Percentiles rank a stretch among this genome's conserved stretches.
Conservation (phyloP, 2,113 vertebrate species). For the cattle (Bos taurus) region ARS-UCD2.0 NC_037352.1:35668501-35669000, state of each 20-base stretch:
- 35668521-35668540: background rate
- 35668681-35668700: background rate
- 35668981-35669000: background rate
- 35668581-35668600: background rate
- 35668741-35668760: background rate
- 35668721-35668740: background rate
- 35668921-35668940: background rate
- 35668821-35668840: background rate
- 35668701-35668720: background rate
- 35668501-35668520: background rate
- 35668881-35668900: background rate
- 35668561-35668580: background rate
- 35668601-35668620: background rate
- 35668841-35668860: background rate
- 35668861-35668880: background rate
- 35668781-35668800: background rate
- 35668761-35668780: background rate
- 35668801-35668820: background rate
- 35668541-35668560: background rate
- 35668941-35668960: background rate
- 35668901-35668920: background rate
- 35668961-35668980: background rate
- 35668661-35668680: background rate
- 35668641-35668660: background rate
- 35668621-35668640: background rate